Evolutionary conservation across 2,797 vertebrate species (phyloP).

Genomic region (Microtus obscurus): DNA sequence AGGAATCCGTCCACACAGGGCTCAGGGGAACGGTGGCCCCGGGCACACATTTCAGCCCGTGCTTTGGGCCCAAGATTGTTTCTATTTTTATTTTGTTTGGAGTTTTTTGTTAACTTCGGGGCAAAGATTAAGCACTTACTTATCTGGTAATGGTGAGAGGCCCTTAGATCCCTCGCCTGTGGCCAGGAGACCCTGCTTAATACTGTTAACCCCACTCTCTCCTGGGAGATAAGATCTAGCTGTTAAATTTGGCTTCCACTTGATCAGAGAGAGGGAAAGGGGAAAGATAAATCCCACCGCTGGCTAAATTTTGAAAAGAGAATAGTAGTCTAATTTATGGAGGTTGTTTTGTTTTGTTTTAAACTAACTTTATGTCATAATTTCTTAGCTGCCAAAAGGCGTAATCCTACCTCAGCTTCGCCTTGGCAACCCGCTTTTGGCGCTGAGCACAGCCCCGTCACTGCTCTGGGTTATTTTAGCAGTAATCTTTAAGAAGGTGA

Average conservation of each 20-base stretch:
- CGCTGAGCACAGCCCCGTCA: constrained; percentile 71
- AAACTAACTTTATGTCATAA: constrained; percentile 78
- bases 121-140: constrained; percentile 75
- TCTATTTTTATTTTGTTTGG: constrained; percentile 79
- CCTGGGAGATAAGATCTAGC: constrained; percentile 65
- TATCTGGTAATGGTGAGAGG: constrained; percentile 74
- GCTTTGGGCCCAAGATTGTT: constrained; percentile 45
- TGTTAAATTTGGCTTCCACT: constrained; percentile 68
- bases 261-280: constrained; percentile 44
- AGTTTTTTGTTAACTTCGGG: constrained; percentile 72
- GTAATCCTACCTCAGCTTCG: constrained; percentile 79
- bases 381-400: constrained; percentile 81
- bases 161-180: constrained; percentile 47
- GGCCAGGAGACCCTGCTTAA: constrained; percentile 47
- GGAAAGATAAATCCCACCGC: constrained; percentile 54
- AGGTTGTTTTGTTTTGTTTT: constrained; percentile 69
- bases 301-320: constrained; percentile 69
- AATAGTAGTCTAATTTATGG: constrained; percentile 82
- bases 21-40: constrained; percentile 58
- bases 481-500: constrained; percentile 87
- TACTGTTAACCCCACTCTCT: constrained; percentile 48
- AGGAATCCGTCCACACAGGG: constrained; percentile 41
- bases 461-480: constrained; percentile 83
- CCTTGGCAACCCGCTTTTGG: constrained; percentile 82
- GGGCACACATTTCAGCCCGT: constrained; percentile 61